Conservation (phyloP, 2,797 vertebrate genomes). For the Rhinoraja longicauda region DNA sequence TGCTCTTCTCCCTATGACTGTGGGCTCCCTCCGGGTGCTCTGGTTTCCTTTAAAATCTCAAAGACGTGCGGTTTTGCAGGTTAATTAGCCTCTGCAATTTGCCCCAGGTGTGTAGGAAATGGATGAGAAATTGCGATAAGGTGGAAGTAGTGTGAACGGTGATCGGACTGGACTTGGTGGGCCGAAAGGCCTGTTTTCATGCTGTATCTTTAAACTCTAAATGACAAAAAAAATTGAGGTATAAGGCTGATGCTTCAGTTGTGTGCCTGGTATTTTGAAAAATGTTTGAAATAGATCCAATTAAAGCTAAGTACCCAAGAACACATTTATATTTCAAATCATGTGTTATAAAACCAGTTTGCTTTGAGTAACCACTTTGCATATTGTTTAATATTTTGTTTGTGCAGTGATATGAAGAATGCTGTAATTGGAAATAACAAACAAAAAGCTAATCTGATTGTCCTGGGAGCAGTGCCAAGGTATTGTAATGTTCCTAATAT, state of each 20-base stretch:
- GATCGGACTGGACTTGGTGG: no score
- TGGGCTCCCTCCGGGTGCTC: no score
- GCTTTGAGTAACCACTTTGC: constrained; percentile 14
- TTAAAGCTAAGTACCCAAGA: neutral
- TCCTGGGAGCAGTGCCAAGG: constrained; percentile 96
- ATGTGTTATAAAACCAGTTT: neutral
- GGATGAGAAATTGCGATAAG: no score
- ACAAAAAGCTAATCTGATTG: constrained; percentile 98
- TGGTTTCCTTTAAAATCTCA: no score
- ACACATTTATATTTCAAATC: neutral
- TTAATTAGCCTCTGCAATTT: no score
- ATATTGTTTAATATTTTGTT: constrained; percentile 52
- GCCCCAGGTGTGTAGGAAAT: no score
- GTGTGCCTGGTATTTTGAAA: neutral
- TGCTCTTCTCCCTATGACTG: no score
- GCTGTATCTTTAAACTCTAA: no score
- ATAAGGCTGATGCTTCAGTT: neutral
- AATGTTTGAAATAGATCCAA: neutral
- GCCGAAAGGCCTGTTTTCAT: no score
- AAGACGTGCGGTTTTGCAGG: no score
- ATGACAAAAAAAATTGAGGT: neutral
- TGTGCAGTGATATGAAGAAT: constrained; percentile 97
- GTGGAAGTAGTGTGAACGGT: no score
- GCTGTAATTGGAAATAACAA: constrained; percentile 99
- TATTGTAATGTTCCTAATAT: constrained; percentile 47